These are phyloP conservation scores for Lissocephala sabroskyi DNA, from an alignment of 2,888 invertebrate genomes.

Conservation along the genomic window DNA sequence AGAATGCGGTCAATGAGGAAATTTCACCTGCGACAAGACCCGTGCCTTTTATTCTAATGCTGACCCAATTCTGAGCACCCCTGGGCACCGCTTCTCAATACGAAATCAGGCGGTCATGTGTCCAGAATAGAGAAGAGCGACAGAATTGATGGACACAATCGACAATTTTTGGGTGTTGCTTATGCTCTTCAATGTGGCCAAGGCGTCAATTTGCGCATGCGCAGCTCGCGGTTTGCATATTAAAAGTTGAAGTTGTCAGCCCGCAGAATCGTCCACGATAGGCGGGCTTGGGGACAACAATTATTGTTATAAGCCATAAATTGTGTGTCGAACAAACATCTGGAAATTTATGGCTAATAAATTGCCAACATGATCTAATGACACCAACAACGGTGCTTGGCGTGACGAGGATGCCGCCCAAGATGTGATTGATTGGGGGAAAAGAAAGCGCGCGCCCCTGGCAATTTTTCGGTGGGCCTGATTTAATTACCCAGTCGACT, in stretches of 20 bases:
- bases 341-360: conserved; percentile 46
- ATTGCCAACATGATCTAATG: conserved; percentile 19
- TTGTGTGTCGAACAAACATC: conserved; percentile 47
- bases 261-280: conserved; percentile 18
- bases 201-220: conserved; percentile 40
- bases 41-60: conserved; percentile 48
- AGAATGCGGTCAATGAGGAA: conserved; percentile 47
- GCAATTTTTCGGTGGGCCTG: neutral
- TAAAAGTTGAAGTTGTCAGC: conserved; percentile 11
- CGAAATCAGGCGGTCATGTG: conserved; percentile 46
- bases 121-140: conserved; percentile 21
- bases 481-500: conserved; percentile 4
- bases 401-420: neutral
- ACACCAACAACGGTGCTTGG: too few species aligned
- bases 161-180: conserved; percentile 17
- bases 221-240: conserved; percentile 30
- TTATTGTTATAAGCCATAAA: conserved; percentile 43
- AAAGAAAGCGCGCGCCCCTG: too few species aligned
- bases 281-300: conserved; percentile 4
- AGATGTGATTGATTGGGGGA: too few species aligned
- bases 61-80: conserved; percentile 41
- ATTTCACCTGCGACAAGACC: conserved; percentile 44
- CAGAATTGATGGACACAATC: neutral
- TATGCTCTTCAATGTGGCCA: neutral
- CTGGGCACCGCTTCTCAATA: conserved; percentile 41